Conservation (phyloP, 2,797 vertebrate genomes). For the Sebastes itinus region DNA sequence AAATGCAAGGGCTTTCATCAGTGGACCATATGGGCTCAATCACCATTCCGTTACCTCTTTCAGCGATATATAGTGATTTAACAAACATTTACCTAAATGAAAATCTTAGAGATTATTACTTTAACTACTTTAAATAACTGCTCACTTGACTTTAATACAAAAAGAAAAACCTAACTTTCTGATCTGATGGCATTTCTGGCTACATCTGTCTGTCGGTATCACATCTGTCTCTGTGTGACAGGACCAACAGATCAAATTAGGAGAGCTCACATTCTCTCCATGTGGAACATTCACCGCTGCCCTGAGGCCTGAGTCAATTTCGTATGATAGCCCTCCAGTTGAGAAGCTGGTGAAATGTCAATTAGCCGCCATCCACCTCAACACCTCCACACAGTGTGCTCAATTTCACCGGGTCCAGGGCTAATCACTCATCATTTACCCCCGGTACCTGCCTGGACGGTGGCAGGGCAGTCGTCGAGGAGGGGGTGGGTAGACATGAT, state of each 20-base stretch:
- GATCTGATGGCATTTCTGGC: background rate
- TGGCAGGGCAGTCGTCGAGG: background rate
- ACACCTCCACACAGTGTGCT: constrained; percentile 53
- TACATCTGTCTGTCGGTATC: background rate
- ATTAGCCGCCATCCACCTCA: constrained; percentile 66
- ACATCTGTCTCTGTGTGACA: background rate
- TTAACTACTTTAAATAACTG: background rate
- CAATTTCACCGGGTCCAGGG: constrained; percentile 53
- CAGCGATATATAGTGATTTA: background rate
- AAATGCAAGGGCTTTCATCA: background rate
- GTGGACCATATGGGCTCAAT: no score
- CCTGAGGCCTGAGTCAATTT: constrained; percentile 47
- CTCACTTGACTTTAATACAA: background rate
- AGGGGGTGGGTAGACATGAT: background rate
- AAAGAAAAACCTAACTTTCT: background rate
- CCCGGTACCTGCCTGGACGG: constrained; percentile 35
- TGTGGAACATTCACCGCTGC: background rate
- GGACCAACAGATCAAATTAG: background rate
- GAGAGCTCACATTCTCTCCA: background rate
- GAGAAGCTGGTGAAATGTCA: constrained; percentile 68
- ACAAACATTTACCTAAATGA: background rate
- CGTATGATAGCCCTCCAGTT: constrained; percentile 56
- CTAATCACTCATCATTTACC: constrained; percentile 73
- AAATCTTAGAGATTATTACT: background rate
- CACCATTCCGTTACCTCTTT: no score